These are phyloP conservation scores for Crocodylus rhombifer DNA, from an alignment of 2,797 vertebrate species.

Conservation along the genomic window DNA sequence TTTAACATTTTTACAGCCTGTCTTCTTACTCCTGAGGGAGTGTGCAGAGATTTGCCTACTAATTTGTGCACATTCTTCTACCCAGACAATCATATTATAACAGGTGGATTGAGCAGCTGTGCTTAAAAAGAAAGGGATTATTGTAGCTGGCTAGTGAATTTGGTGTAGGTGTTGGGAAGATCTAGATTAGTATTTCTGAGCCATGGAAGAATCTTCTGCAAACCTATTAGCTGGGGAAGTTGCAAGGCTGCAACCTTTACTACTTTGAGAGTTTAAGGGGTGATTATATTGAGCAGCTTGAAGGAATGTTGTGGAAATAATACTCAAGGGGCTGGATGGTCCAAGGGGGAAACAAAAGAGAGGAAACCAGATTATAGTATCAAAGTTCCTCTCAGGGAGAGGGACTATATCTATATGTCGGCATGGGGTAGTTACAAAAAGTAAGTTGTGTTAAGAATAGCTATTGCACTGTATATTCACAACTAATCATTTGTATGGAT, in stretches of 20 bases:
- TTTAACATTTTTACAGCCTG: not conserved
- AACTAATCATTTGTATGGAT: not conserved
- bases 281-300: not conserved
- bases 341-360: not conserved
- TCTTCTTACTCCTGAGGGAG: not conserved
- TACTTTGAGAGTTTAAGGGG: not conserved
- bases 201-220: not conserved
- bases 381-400: not conserved
- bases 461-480: no score
- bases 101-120: not conserved
- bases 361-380: not conserved
- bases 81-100: not conserved
- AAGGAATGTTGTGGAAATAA: not conserved
- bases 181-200: not conserved
- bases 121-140: not conserved
- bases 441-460: no score
- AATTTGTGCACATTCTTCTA: not conserved
- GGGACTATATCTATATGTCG: accelerated
- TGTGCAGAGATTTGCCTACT: not conserved
- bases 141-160: not conserved
- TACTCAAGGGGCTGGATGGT: not conserved
- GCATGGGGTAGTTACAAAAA: not conserved
- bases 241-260: not conserved
- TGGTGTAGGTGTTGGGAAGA: not conserved
- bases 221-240: not conserved